Evolutionary conservation across 2,888 invertebrate genomes (phyloP).

Genomic region (Chesias legatella): DNA sequence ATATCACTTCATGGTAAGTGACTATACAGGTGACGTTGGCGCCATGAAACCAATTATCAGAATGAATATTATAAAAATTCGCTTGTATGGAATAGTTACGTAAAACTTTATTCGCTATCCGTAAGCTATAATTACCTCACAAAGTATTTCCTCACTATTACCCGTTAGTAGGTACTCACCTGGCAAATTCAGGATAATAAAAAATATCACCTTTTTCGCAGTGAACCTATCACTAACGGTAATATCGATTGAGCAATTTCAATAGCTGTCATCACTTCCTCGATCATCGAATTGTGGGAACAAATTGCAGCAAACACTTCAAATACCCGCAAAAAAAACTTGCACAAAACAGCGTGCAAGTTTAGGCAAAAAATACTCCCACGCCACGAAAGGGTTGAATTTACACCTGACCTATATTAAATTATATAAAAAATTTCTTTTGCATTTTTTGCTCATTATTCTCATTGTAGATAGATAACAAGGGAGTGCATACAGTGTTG

Average conservation of each 20-base stretch:
- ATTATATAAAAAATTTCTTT: constrained; percentile 62
- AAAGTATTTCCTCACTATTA: neutral
- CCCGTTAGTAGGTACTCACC: constrained; percentile 18
- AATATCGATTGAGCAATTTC: constrained; percentile 52
- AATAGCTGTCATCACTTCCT: constrained; percentile 75
- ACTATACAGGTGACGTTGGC: too few species aligned
- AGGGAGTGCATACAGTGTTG: constrained; percentile 47
- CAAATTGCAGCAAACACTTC: constrained; percentile 79
- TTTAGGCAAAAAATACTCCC: constrained; percentile 67
- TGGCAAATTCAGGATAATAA: constrained; percentile 23
- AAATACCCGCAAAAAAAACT: constrained; percentile 58
- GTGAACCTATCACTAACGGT: constrained; percentile 39
- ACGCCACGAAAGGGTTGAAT: constrained; percentile 76
- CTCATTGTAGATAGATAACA: constrained; percentile 50
- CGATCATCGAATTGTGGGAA: constrained; percentile 70
- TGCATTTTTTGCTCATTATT: constrained; percentile 70
- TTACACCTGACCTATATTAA: constrained; percentile 79
- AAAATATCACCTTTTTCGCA: constrained; percentile 35
- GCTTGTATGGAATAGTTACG: too few species aligned
- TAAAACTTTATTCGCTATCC: too few species aligned
- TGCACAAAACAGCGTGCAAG: constrained; percentile 57
- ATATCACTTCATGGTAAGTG: too few species aligned
- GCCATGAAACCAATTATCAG: too few species aligned
- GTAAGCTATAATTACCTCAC: too few species aligned
- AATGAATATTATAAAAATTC: too few species aligned